These are phyloP conservation scores for Oncorhynchus gorbuscha DNA, from an alignment of 2,113 vertebrate species.

Conservation along the genomic window DNA sequence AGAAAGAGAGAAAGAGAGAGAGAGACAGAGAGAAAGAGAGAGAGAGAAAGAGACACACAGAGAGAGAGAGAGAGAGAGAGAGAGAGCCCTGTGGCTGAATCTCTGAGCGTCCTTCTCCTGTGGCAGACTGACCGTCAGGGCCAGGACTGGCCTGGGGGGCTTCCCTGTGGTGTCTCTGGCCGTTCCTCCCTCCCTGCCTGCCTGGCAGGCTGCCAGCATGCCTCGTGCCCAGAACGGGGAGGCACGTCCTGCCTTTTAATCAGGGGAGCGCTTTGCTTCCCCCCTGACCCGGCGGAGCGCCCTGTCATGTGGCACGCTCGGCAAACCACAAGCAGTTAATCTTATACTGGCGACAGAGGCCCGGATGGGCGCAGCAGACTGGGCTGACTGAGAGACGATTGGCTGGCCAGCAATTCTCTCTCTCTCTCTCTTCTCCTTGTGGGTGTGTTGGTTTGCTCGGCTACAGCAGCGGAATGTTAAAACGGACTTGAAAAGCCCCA, in stretches of 20 bases:
- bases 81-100: too few species aligned
- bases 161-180: not conserved
- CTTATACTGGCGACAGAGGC: slow-evolving; percentile 15
- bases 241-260: slow-evolving; percentile 48
- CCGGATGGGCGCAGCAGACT: not conserved
- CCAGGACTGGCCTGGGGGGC: not conserved
- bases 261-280: slow-evolving; percentile 4
- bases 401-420: slow-evolving; percentile 18
- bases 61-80: not conserved
- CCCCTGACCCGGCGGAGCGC: slow-evolving; percentile 1
- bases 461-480: slow-evolving; percentile 43
- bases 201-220: slow-evolving; percentile 36
- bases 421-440: slow-evolving; percentile 30
- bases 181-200: slow-evolving; percentile 24
- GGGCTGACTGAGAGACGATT: slow-evolving; percentile 18
- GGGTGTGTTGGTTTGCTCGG: slow-evolving; percentile 21
- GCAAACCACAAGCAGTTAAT: slow-evolving; percentile 45
- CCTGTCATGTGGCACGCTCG: slow-evolving; percentile 31
- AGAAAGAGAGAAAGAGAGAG: too few species aligned
- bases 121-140: not conserved
- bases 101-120: too few species aligned
- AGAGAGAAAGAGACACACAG: too few species aligned
- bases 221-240: slow-evolving; percentile 35
- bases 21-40: not conserved
- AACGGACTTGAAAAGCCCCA: slow-evolving; percentile 33